Conservation (phyloP, 92 coral and sea anemone species). For the Parazoanthus swiftii region DNA sequence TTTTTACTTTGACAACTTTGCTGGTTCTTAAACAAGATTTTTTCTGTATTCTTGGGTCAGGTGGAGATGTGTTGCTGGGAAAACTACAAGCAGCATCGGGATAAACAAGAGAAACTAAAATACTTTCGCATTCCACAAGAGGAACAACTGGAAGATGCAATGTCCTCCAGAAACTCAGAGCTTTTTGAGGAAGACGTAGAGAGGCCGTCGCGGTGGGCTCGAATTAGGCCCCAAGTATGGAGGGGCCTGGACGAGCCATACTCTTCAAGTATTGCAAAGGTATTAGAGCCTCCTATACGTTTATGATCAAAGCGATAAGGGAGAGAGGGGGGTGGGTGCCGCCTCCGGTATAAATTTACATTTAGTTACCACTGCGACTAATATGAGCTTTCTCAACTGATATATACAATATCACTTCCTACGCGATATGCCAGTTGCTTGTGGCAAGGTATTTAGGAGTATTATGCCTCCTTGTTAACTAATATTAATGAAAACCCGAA, state of each 20-base stretch:
- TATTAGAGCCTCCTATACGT: background rate
- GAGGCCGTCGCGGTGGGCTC: conserved; percentile 80
- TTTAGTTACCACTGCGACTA: no score
- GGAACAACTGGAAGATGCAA: conserved; percentile 50
- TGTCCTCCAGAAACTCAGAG: conserved; percentile 56
- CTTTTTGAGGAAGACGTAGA: conserved; percentile 71
- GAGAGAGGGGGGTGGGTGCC: background rate
- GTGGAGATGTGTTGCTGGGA: conserved; percentile 99
- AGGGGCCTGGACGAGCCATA: conserved; percentile 88
- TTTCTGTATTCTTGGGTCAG: conserved; percentile 28
- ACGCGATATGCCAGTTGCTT: no score
- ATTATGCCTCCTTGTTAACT: no score
- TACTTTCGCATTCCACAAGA: conserved; percentile 79
- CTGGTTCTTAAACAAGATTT: no score
- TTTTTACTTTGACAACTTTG: no score
- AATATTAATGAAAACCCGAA: no score
- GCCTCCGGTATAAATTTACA: no score
- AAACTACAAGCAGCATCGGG: conserved; percentile 93
- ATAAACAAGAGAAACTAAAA: conserved; percentile 89
- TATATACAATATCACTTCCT: no score
- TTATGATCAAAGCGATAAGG: no score
- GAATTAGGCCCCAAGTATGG: conserved; percentile 81
- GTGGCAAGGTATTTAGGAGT: no score
- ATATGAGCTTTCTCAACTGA: no score
- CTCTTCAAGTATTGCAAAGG: conserved; percentile 87